Evolutionary conservation across 2,113 vertebrate genomes (phyloP), one percentile per base, ranked within the genome.

Genomic region (Sorex araneus): DNA sequence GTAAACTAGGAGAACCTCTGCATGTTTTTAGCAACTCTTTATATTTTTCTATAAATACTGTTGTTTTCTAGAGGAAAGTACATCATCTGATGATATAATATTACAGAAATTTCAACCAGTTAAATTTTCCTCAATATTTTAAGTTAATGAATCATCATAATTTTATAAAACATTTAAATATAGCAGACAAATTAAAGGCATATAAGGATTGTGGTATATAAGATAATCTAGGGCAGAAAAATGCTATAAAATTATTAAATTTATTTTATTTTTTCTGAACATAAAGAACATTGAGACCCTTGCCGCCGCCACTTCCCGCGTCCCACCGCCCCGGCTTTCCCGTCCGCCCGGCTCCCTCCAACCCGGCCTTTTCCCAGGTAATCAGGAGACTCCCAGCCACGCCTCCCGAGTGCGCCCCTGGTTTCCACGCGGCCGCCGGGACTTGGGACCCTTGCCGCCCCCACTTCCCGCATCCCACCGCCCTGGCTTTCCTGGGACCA

Each of bases 1-100:
- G 69, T 43, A 28, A 67, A 77, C 64, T 78, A 89, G 54, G 30
- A 66, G 30, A 77, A 40, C n/a, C 28, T 91, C 71, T 63, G 47
- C 15, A 50, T 87, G 36, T 34, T 66, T 70, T 87, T 6, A 75
- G 60, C 27, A 76, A 8, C 5, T 82, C 16, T 84, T 78, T 5
- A 1, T 83, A 64, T 81, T 60, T 84, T 34, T 81, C 12, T 81
- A 25, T 93, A 27, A 78, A 12, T 77, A 15, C 27, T 83, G 70
- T 70, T 47, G 8, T 34, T 81, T 76, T 47, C 8, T 64, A n/a
- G 0, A 90, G n/a, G 34, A 21, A 71, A 83, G 66, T 50, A 66
- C 23, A 23, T 32, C 54, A 45, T 34, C 36, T 83, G 32, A 19
- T 34, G 63, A 18, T 66, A 91, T 54, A 73, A 54, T 15, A 84